These are phyloP conservation scores for Drosophila yooni DNA, from an alignment of 2,888 invertebrate species.

Conservation along the genomic window DNA sequence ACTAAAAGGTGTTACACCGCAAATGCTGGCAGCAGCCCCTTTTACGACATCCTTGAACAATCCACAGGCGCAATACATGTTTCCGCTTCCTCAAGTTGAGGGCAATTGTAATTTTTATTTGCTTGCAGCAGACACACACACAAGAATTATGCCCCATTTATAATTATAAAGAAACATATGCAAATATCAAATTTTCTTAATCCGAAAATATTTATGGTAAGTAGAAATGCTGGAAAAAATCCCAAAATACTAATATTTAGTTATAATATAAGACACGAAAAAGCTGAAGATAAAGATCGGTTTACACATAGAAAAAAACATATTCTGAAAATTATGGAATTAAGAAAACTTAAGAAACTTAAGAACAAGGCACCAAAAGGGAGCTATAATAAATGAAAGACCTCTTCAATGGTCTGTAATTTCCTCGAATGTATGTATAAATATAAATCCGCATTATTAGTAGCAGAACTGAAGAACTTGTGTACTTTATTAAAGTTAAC, in stretches of 20 bases:
- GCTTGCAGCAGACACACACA: slow-evolving; percentile 1
- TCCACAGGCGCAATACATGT: slow-evolving; percentile 31
- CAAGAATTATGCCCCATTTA: neutral
- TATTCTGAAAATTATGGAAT: too few species aligned
- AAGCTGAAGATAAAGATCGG: too few species aligned
- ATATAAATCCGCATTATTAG: neutral
- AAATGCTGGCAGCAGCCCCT: slow-evolving; percentile 42
- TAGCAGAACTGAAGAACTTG: neutral
- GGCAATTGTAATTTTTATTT: slow-evolving; percentile 30
- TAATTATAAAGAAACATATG: neutral
- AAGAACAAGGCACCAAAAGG: too few species aligned
- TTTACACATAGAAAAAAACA: too few species aligned
- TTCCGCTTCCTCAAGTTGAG: slow-evolving; percentile 43
- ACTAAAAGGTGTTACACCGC: slow-evolving; percentile 74
- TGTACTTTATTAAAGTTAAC: neutral
- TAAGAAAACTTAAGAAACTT: too few species aligned
- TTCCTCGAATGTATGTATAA: neutral
- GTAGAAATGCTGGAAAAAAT: neutral
- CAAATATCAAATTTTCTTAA: neutral
- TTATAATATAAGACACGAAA: too few species aligned
- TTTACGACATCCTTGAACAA: slow-evolving; percentile 52
- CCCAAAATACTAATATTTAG: too few species aligned
- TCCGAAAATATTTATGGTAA: neutral
- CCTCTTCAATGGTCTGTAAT: neutral
- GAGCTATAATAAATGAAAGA: neutral